These are phyloP conservation scores for Camponotus floridanus DNA, from an alignment of 1,140 invertebrate genomes.

Conservation along the genomic window DNA sequence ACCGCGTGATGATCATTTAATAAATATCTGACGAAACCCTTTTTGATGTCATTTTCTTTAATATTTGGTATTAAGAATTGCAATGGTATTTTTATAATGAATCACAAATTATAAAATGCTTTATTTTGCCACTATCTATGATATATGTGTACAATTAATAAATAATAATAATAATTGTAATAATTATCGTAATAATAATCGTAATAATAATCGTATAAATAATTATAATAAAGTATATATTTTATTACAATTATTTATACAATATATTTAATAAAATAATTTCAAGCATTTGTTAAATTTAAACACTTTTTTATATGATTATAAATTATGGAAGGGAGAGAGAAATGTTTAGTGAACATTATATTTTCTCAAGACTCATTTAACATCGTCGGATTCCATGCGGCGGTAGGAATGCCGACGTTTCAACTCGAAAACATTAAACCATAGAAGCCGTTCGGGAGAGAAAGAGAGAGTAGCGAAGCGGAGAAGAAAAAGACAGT, in stretches of 20 bases:
- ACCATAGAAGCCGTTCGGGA: conserved; percentile 30
- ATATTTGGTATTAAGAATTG: not conserved
- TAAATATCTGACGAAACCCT: not conserved
- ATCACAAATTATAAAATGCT: too few species aligned
- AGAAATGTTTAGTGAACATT: conserved; percentile 69
- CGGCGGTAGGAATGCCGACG: conserved; percentile 66
- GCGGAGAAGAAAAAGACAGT: conserved; percentile 79
- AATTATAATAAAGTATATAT: too few species aligned
- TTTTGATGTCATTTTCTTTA: not conserved
- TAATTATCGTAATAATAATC: too few species aligned
- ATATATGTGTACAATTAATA: too few species aligned
- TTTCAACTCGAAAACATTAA: conserved; percentile 69
- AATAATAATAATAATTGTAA: too few species aligned
- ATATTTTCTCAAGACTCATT: conserved; percentile 73
- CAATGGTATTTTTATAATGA: too few species aligned
- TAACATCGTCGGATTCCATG: conserved; percentile 70
- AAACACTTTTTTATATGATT: conserved; percentile 21
- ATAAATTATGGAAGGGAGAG: conserved; percentile 63
- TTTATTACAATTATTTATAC: not conserved
- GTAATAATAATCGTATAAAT: too few species aligned
- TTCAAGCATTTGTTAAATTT: not conserved
- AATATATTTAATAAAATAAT: conserved; percentile 20
- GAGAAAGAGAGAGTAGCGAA: conserved; percentile 50
- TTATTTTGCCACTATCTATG: too few species aligned
- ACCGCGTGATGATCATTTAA: not conserved